A percentile compares a stretch with the other conserved stretches of the same genome.
Conservation (phyloP, 2,113 vertebrate genomes). For the Loxodonta africana region DNA sequence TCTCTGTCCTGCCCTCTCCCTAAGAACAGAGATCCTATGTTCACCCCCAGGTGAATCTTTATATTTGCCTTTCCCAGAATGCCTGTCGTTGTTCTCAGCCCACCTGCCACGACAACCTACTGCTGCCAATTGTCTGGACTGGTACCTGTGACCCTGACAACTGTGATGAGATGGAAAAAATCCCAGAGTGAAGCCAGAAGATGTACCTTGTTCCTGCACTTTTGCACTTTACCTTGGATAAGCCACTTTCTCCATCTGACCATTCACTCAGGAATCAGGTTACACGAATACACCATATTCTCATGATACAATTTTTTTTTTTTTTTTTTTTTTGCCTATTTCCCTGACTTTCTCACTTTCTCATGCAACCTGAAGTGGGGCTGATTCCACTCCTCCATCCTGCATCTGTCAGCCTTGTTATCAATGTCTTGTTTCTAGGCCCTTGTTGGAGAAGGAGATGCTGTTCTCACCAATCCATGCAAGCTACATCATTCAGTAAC, state of each 20-base stretch:
- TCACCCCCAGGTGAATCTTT: not conserved
- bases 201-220: not conserved
- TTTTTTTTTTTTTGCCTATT: not conserved
- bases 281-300: not conserved
- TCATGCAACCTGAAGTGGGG: not conserved
- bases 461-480: not conserved
- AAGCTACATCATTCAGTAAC: not conserved
- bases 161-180: not conserved
- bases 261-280: conserved; percentile 23
- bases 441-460: not conserved
- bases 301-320: not conserved
- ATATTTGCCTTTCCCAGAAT: not conserved
- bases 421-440: not conserved
- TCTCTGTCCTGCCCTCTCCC: not conserved
- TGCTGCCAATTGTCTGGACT: not conserved
- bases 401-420: not conserved
- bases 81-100: too few relatives aligned
- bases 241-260: not conserved
- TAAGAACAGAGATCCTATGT: not conserved
- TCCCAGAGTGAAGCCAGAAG: not conserved
- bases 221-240: not conserved
- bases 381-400: not conserved
- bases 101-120: not conserved
- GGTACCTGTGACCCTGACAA: not conserved
- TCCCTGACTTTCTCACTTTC: not conserved